Evolutionary conservation across 2,888 invertebrate species (phyloP), one percentile per base, ranked within the genome.

Genomic region (Drosophila mimetica): DNA sequence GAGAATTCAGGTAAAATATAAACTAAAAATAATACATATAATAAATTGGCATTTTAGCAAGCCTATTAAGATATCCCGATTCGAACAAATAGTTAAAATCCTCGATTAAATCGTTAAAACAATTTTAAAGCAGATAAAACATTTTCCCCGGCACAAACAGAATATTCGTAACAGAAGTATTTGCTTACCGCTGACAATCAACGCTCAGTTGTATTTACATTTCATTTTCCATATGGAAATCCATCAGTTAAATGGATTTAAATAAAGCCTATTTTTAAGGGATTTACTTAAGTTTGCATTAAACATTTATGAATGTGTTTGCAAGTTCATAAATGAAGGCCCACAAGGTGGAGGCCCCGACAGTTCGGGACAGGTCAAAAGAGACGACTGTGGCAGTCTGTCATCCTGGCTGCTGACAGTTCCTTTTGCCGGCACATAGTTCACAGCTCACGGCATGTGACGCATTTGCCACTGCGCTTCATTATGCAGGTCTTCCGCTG

Each of bases 401-500:
- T 70, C 75, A 44, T 69, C 65, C 61, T 54, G 58, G 14, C 60
- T 61, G 44, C 52, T 67, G 63, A 72, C 73, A 72, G 65, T 55
- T 72, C 71, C 58, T 46, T 52, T 58, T 71, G 61, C 70, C 50
- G n/a, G 53, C 46, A 50, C 58, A 71, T 53, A 48, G 55, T 44
- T 70, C 70, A 60, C 60, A 44, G 55, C 72, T 59, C 47, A 37
- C 25, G 64, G 57, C 81, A 84, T 75, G 81, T 77, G 79, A 65
- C 77, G 76, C 73, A 84, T 73, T 75, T 74, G 73, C 63, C 84
- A 77, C 75, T 55, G 77, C 72, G 74, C 79, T 81, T 87, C 82
- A 84, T 84, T 84, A 84, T 84, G 86, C 88, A 73, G 75, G 75
- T 71, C 64, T 28, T 47, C 18, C n/a, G 32, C 2, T 13, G 18